Evolutionary conservation across 2,888 invertebrate species (phyloP).

Genomic region (Limnephilus rhombicus): DNA sequence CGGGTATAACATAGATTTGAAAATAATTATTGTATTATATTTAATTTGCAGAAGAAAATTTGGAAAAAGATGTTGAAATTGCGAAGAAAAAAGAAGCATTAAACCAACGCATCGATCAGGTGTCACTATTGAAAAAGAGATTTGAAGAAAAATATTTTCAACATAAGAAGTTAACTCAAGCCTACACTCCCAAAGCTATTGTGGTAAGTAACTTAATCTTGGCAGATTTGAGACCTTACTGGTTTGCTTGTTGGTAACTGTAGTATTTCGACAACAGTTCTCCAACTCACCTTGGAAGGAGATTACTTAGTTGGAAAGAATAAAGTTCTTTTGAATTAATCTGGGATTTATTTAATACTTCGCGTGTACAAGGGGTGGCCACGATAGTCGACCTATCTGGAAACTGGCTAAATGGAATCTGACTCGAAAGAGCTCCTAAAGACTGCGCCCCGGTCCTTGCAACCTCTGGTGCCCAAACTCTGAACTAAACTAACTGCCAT

Average conservation of each 20-base stretch:
- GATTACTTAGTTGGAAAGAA: no score
- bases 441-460: no score
- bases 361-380: no score
- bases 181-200: slow-evolving; percentile 42
- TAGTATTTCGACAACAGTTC: no score
- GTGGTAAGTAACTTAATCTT: slow-evolving; percentile 34
- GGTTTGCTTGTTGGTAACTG: neutral
- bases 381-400: no score
- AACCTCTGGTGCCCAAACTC: no score
- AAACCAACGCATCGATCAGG: slow-evolving; percentile 81
- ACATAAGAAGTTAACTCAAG: slow-evolving; percentile 26
- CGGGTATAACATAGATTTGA: neutral
- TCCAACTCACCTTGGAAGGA: no score
- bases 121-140: slow-evolving; percentile 83
- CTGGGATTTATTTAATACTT: no score
- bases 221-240: neutral
- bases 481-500: no score
- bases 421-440: no score
- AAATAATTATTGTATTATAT: slow-evolving; percentile 27
- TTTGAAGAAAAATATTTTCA: slow-evolving; percentile 77
- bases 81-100: slow-evolving; percentile 80
- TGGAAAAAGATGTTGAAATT: slow-evolving; percentile 80
- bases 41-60: slow-evolving; percentile 80
- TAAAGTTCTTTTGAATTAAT: no score
- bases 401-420: no score